Percentiles rank a stretch among this genome's conserved stretches.
These are phyloP conservation scores for Diloba caeruleocephala DNA, from an alignment of 2,888 invertebrate genomes.

Conservation along the genomic window DNA sequence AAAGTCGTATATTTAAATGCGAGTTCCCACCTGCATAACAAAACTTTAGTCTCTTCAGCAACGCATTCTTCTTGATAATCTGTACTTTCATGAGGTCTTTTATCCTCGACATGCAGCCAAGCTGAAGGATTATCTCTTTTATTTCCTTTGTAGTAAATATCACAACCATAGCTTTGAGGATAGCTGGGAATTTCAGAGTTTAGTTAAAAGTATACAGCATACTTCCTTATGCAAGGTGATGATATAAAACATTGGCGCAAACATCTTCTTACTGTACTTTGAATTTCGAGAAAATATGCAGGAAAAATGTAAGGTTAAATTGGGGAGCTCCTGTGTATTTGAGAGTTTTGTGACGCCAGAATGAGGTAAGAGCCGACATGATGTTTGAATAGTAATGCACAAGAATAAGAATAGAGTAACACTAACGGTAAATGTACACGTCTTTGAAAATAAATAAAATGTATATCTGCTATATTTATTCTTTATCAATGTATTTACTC, in stretches of 20 bases:
- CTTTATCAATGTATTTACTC: too few species aligned
- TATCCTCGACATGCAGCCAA: conserved; percentile 56
- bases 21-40: conserved; percentile 58
- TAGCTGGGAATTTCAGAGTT: conserved; percentile 51
- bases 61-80: conserved; percentile 59
- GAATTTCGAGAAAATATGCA: conserved; percentile 45
- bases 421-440: too few species aligned
- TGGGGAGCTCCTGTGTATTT: conserved; percentile 41
- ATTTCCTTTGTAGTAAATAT: conserved; percentile 46
- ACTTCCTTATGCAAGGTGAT: conserved; percentile 49
- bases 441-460: too few species aligned
- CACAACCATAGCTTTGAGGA: conserved; percentile 54
- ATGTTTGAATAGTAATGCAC: conserved; percentile 55
- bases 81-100: conserved; percentile 55
- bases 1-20: conserved; percentile 46
- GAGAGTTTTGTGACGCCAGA: conserved; percentile 46
- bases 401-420: conserved; percentile 26
- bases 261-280: conserved; percentile 54
- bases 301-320: conserved; percentile 44
- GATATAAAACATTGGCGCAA: conserved; percentile 42
- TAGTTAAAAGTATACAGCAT: conserved; percentile 41
- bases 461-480: too few species aligned
- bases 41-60: conserved; percentile 61
- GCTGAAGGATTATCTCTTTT: conserved; percentile 48
- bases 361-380: conserved; percentile 26